Base-by-base conservation (phyloP, 2,888 invertebrate genomes). In the Agrilus mali region DNA sequence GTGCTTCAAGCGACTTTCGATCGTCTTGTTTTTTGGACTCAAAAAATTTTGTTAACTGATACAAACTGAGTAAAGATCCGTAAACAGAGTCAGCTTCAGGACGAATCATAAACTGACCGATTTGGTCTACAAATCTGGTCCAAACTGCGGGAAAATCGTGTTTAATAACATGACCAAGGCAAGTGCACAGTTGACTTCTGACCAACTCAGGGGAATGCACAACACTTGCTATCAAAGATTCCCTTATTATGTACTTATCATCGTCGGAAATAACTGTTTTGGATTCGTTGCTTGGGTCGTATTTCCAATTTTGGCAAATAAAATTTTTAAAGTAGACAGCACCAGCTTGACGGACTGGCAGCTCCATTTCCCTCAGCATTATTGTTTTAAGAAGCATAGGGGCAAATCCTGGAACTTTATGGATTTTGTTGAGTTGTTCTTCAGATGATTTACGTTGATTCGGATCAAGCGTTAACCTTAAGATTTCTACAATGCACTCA, bases 301-400 rank as follows among this genome's bases (percentile, higher is more conserved):
- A 88, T 50, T 81, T 81, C 97, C 97, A 98, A 66, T 80, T 86
- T 57, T 80, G 79, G 22, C 80, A 82, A 44, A 97, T 74, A 61
- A 93, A 74, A 71, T 97, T 98, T 71, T 98, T 98, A 51, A 98
- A 72, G 70, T 95, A 98, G 53, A 98, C 88, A 33, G 87, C 96
- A 56, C 92, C 93, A 50, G 96, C 96, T 73, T 97, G 96, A 50
- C 96, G 73, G 0, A 95, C 85, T 50, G 94, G 88, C 75, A 89
- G 81, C 49, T 93, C 86, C 38, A 93, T 75, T 54, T 90, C 89
- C 57, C 80, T 78, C 66, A 82, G 78, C 89, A 95, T 92, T 43
- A 96, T 84, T 48, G 96, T 85, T 77, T 94, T 92, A 40, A 98
- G 73, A 46, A 98, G 73, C 38, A 86, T 80, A 40, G 96, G 97